A percentile compares a stretch with the other conserved stretches of the same genome.
These are phyloP conservation scores for Drosophila anomalata DNA, from an alignment of 2,888 invertebrate genomes.

Conservation along the genomic window DNA sequence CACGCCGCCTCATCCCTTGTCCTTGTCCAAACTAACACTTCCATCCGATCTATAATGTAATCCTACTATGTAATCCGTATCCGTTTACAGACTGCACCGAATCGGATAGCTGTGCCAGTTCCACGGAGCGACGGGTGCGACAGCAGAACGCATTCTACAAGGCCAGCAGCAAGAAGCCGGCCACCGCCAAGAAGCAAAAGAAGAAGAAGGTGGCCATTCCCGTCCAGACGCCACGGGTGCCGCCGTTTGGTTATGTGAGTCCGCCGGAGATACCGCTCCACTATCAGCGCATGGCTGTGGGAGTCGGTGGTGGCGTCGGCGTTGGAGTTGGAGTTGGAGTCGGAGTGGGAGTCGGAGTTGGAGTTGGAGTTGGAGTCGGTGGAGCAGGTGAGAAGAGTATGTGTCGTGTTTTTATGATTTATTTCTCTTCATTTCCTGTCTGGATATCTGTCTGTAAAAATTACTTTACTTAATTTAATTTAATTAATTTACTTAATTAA, in stretches of 20 bases:
- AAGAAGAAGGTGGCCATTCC: conserved; percentile 92
- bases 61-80: too few relatives aligned
- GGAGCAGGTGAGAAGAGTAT: conserved; percentile 83
- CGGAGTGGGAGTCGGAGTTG: conserved; percentile 4
- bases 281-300: conserved; percentile 84
- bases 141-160: conserved; percentile 87
- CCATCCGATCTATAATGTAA: too few relatives aligned
- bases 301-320: conserved; percentile 43
- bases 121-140: conserved; percentile 85
- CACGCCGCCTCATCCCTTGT: too few relatives aligned
- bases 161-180: conserved; percentile 88
- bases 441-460: background rate
- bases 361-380: conserved; percentile 12
- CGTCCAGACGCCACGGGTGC: conserved; percentile 93
- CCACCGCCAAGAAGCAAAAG: conserved; percentile 89
- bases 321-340: conserved; percentile 35
- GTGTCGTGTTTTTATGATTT: conserved; percentile 52
- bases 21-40: background rate
- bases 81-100: conserved; percentile 87
- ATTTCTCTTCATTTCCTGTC: background rate
- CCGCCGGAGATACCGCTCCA: conserved; percentile 87
- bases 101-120: conserved; percentile 92
- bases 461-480: background rate
- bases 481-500: background rate
- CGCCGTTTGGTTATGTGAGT: conserved; percentile 88